phyloP scores from a whole-genome alignment of 2,888 invertebrate species.

The Elegia similella region DNA sequence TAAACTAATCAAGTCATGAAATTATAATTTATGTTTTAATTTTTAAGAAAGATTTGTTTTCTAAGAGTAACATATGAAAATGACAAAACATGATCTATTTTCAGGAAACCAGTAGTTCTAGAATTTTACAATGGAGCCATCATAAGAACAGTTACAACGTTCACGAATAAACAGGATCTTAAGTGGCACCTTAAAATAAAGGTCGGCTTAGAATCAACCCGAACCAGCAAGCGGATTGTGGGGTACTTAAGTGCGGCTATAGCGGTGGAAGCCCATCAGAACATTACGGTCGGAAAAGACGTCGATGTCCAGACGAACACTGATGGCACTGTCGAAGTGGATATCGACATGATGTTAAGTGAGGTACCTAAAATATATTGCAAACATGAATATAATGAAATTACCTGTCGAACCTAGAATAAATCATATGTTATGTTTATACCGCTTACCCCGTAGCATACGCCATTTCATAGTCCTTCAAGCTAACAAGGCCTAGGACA shows the following conservation, averaged over 20 bases:
- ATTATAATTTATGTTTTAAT: no score
- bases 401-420: no score
- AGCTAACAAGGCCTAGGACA: no score
- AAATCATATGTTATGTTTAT: no score
- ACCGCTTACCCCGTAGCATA: no score
- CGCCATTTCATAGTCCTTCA: no score
- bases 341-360: conserved; percentile 53
- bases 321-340: conserved; percentile 54
- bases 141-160: conserved; percentile 83
- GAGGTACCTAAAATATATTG: no score
- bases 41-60: no score
- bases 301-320: conserved; percentile 37
- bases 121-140: conserved; percentile 84
- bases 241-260: conserved; percentile 54
- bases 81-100: conserved; percentile 29
- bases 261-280: conserved; percentile 52
- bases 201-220: conserved; percentile 54
- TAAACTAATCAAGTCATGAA: no score
- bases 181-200: conserved; percentile 54
- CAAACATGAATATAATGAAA: no score
- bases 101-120: conserved; percentile 85
- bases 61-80: no score
- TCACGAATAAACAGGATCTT: conserved; percentile 41
- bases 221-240: conserved; percentile 34
- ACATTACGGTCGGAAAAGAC: conserved; percentile 41